Evolutionary conservation across 2,797 vertebrate genomes (phyloP).

Genomic region (Falco rusticolus): DNA sequence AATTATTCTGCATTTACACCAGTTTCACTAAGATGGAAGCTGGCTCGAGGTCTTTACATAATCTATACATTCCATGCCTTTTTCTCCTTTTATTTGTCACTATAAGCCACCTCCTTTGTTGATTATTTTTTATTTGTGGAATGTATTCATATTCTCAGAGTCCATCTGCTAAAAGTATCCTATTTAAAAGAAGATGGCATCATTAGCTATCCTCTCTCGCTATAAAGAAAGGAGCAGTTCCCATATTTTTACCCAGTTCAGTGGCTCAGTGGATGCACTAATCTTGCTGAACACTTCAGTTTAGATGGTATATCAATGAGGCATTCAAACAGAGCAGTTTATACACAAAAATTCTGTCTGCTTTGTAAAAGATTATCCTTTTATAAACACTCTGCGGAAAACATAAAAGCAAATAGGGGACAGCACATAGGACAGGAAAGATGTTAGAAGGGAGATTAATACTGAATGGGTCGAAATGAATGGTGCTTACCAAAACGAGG

Average conservation of each 20-base stretch:
- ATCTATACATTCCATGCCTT: constrained; percentile 20
- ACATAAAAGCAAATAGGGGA: constrained; percentile 86
- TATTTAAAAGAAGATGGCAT: constrained; percentile 74
- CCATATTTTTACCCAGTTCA: constrained; percentile 86
- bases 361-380: constrained; percentile 96
- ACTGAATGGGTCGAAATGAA: constrained; percentile 86
- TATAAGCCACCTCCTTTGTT: constrained; percentile 44
- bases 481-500: constrained; percentile 84
- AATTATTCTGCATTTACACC: constrained; percentile 29
- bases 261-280: constrained; percentile 80
- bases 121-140: constrained; percentile 66
- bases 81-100: constrained; percentile 24
- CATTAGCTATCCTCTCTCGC: constrained; percentile 77
- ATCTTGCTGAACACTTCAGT: constrained; percentile 87
- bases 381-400: constrained; percentile 89
- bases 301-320: constrained; percentile 85
- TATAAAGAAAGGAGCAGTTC: constrained; percentile 76
- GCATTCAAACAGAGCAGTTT: constrained; percentile 84
- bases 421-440: constrained; percentile 85
- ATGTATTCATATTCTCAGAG: constrained; percentile 72
- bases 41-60: background rate
- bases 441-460: constrained; percentile 89
- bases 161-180: constrained; percentile 82
- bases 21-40: background rate
- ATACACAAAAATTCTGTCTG: constrained; percentile 88